Evolutionary conservation across 2,113 vertebrate species (phyloP), one percentile per base, ranked within the genome.

Genomic region (Mus pahari): DNA sequence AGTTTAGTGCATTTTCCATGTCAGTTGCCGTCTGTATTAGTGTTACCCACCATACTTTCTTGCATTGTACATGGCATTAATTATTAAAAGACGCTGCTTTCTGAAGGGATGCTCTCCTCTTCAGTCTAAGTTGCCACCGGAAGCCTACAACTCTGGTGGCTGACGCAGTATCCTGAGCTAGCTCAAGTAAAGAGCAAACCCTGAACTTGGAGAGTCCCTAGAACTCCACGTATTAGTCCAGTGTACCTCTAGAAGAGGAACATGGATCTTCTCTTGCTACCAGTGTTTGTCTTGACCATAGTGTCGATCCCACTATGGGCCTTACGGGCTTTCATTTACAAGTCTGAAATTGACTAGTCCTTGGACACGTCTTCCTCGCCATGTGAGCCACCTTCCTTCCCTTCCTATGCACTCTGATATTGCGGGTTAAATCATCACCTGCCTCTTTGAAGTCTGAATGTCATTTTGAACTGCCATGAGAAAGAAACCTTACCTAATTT

Each of bases 401-500:
- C 73, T n/a, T 71, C 70, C 83, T 75, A 0, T 48, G 50, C 4
- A 7, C 10, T 42, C 7, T 36, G 2, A 3, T 17, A 66, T 9
- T 39, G 58, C 82, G 48, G 62, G 28, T 48, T 81, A 28, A 66
- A 66, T 94, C 87, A 62, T 68, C 36, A 13, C 31, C 53, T 53
- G 26, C 13, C 7, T 58, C 71, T 66, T 12, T 17, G 28, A 33
- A 66, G 45, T 94, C 14, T 24, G 45, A 77, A 53, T 95, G 42
- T 70, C 55, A 77, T 77, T 81, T 2, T 22, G 22, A 55, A 68
- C 28, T n/a, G 13, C 60, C 33, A 9, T 36, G 26, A 71, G 26
- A 60, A 89, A 53, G 74, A 86, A 96, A 73, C 60, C 39, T 17
- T 68, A 87, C 5, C 81, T 90, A 10, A n/a, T 78, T 92, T 96